These are phyloP conservation scores for Galeopterus variegatus DNA, from an alignment of 2,113 vertebrate genomes.

Conservation along the genomic window DNA sequence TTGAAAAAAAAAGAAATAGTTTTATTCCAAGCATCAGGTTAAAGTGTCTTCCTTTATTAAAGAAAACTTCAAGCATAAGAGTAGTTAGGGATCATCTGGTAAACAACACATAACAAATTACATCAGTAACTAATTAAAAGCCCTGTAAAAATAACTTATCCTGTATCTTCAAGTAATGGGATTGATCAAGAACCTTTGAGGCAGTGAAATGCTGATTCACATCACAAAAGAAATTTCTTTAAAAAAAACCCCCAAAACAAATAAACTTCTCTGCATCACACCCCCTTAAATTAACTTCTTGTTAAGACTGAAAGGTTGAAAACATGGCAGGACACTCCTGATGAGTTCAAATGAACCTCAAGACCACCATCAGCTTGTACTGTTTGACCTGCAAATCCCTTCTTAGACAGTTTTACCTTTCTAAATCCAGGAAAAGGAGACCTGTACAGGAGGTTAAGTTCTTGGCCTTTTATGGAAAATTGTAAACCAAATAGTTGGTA, in stretches of 20 bases:
- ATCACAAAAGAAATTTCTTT: constrained; percentile 48
- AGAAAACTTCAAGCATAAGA: constrained; percentile 86
- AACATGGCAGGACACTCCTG: constrained; percentile 58
- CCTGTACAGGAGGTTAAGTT: constrained; percentile 37
- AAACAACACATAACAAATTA: constrained; percentile 88
- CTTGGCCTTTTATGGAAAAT: constrained; percentile 56
- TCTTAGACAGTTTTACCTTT: constrained; percentile 41
- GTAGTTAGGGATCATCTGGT: constrained; percentile 82
- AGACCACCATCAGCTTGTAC: constrained; percentile 36
- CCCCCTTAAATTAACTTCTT: constrained; percentile 57
- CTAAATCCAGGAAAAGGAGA: constrained; percentile 66
- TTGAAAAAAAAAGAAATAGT: constrained; percentile 57
- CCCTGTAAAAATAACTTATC: constrained; percentile 84
- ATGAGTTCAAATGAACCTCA: constrained; percentile 55
- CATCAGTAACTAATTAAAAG: constrained; percentile 85
- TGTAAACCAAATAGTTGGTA: not conserved
- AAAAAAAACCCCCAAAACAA: constrained; percentile 33
- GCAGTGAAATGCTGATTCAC: constrained; percentile 67
- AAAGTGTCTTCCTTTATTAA: constrained; percentile 82
- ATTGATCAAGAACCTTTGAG: constrained; percentile 74
- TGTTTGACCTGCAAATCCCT: constrained; percentile 61
- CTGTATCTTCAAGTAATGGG: constrained; percentile 81
- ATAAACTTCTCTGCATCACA: constrained; percentile 29
- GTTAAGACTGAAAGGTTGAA: constrained; percentile 78
- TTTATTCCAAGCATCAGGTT: constrained; percentile 70